Evolutionary conservation across 2,888 invertebrate genomes (phyloP).

Genomic region (Hipparchia sbordonii): DNA sequence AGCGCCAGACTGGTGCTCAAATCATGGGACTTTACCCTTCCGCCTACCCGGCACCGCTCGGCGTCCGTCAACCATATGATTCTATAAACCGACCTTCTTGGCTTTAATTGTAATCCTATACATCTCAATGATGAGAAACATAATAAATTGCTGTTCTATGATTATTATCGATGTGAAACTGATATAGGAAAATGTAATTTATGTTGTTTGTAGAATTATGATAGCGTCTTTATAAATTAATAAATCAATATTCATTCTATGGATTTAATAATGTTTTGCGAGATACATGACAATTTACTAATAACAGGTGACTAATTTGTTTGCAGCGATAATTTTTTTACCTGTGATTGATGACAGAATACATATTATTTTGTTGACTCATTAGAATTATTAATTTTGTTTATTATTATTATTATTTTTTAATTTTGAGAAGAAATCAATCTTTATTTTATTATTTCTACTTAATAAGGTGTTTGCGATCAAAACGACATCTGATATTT

Average conservation of each 20-base stretch:
- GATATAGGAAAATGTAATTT: constrained; percentile 68
- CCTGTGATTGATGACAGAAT: constrained; percentile 34
- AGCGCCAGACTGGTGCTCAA: constrained; percentile 83
- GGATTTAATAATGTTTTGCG: constrained; percentile 46
- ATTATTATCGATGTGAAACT: constrained; percentile 63
- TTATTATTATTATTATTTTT: background rate
- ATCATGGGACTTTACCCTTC: constrained; percentile 86
- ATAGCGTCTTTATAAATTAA: constrained; percentile 58
- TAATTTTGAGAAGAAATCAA: constrained; percentile 9
- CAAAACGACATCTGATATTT: constrained; percentile 33
- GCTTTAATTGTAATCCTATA: constrained; percentile 68
- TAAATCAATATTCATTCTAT: constrained; percentile 49
- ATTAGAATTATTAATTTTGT: constrained; percentile 34
- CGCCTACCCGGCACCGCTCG: constrained; percentile 84
- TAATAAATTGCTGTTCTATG: constrained; percentile 33
- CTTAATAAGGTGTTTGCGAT: constrained; percentile 31
- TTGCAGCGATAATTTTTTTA: constrained; percentile 31
- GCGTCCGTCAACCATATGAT: constrained; percentile 89
- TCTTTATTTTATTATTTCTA: constrained; percentile 36
- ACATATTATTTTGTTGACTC: constrained; percentile 34
- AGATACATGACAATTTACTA: constrained; percentile 54
- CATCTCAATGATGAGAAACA: background rate
- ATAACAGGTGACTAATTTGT: constrained; percentile 29
- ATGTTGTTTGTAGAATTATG: constrained; percentile 64
- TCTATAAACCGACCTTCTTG: constrained; percentile 86